Evolutionary conservation across 1,140 invertebrate species (phyloP).

Genomic region (Cydia amplana): DNA sequence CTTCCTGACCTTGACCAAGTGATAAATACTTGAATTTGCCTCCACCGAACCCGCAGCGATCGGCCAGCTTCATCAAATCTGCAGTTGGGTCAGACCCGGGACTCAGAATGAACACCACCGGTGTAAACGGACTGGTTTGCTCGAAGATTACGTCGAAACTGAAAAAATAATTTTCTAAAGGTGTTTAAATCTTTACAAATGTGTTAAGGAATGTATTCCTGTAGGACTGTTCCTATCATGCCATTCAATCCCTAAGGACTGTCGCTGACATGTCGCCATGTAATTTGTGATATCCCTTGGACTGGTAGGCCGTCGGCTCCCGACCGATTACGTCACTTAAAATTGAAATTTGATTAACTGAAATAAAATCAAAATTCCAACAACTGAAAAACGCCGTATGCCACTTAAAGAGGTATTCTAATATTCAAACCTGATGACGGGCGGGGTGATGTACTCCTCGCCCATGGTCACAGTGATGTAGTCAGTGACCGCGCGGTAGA

Average conservation of each 20-base stretch:
- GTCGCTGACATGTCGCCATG: too few relatives aligned
- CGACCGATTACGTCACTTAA: too few relatives aligned
- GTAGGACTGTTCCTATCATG: too few relatives aligned
- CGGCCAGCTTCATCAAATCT: conserved; percentile 93
- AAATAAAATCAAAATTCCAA: too few relatives aligned
- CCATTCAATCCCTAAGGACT: background rate
- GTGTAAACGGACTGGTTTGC: conserved; percentile 88
- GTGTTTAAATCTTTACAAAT: background rate
- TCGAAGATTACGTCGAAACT: conserved; percentile 90
- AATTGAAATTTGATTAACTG: too few relatives aligned
- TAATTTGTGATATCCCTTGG: too few relatives aligned
- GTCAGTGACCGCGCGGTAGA: conserved; percentile 89
- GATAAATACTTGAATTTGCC: conserved; percentile 91
- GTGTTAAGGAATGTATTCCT: too few relatives aligned
- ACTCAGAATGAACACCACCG: conserved; percentile 93
- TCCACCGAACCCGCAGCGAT: conserved; percentile 84
- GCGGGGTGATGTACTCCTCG: conserved; percentile 91
- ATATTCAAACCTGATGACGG: conserved; percentile 83
- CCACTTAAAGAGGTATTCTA: too few relatives aligned
- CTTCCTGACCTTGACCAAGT: conserved; percentile 93
- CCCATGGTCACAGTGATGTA: conserved; percentile 91
- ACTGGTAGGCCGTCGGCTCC: too few relatives aligned
- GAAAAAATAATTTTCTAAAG: conserved; percentile 37
- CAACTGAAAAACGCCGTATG: too few relatives aligned
- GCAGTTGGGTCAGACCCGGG: conserved; percentile 93